phyloP scores from a whole-genome alignment of 1,140 invertebrate genomes.

The Drosophila dunni region DNA sequence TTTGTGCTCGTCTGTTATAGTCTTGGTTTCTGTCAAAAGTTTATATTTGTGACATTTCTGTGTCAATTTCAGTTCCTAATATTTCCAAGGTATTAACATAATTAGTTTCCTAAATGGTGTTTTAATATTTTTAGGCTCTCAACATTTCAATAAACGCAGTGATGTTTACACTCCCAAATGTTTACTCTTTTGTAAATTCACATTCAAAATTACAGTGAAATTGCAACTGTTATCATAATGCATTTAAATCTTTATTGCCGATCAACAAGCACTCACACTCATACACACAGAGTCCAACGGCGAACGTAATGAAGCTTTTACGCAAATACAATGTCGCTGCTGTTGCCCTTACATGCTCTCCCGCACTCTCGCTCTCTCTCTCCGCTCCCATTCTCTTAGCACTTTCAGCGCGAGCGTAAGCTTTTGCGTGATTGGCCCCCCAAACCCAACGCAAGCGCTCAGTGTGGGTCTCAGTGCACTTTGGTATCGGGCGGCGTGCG shows the following conservation, averaged over 20 bases:
- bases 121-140: too few relatives aligned
- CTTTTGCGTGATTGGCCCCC: conserved; percentile 26
- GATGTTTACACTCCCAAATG: too few relatives aligned
- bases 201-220: too few relatives aligned
- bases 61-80: too few relatives aligned
- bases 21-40: too few relatives aligned
- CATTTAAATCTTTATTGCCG: background rate
- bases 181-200: background rate
- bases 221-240: conserved; percentile 4
- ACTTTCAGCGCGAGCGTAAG: conserved; percentile 9
- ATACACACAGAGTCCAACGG: background rate
- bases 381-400: background rate
- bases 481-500: conserved; percentile 34
- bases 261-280: background rate
- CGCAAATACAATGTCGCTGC: conserved; percentile 3
- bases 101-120: too few relatives aligned
- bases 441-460: conserved; percentile 39
- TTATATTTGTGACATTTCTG: too few relatives aligned
- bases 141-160: too few relatives aligned
- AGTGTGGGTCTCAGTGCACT: conserved; percentile 30
- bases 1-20: too few relatives aligned
- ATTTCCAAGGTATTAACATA: too few relatives aligned
- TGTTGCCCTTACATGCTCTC: background rate
- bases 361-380: background rate
- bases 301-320: conserved; percentile 4